Base-by-base conservation (phyloP, 2,888 invertebrate species). In the Leptinotarsa peninsularis region DNA sequence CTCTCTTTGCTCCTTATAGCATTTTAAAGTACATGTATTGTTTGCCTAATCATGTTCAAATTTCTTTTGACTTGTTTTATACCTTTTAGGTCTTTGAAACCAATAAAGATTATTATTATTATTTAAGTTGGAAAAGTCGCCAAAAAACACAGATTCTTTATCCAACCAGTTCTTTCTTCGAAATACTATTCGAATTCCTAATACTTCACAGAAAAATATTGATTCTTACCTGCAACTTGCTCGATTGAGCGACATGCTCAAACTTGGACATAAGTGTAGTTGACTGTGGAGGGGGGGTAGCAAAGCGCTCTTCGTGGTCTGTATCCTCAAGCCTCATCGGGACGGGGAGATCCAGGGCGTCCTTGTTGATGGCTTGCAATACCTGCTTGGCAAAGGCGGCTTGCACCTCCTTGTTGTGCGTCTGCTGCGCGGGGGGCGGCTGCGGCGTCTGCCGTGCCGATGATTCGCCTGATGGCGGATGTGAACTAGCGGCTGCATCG, bases 381-480 rank as follows among this genome's bases (percentile, higher is more conserved):
- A 87, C 86, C 70, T 85, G 85, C 79, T 87, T 87, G n/a, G 87
- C 87, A 76, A 88, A 88, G 7, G 85, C 81, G 4, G 86, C 88
- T 77, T 86, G 87, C 72, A 88, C 84, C 79, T 88, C 86, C 80
- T 87, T 87, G 75, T 75, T 81, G 67, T 79, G 81, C 17, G 18
- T n/a, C 68, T 77, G 81, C 1, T 72, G 82, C n/a, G 82, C 49
- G 3, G 68, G 77, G 0, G 82, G 73, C 15, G 89, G 88, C 83
- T 90, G 90, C 49, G 90, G 89, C 68, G 89, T 90, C 81, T 90
- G 89, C 52, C 89, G 86, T 75, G 89, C 89, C 71, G 89, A 90
- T 21, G 90, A 89, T 78, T 90, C 89, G 10, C 88, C 89, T 58
- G 89, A 88, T 3, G 87, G 83, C 2, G 89, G 87, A 82, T 88